A percentile compares a stretch with the other conserved stretches of the same genome.
These are phyloP conservation scores for Gasteruption jaculator DNA, from an alignment of 2,888 invertebrate species.

Conservation along the genomic window DNA sequence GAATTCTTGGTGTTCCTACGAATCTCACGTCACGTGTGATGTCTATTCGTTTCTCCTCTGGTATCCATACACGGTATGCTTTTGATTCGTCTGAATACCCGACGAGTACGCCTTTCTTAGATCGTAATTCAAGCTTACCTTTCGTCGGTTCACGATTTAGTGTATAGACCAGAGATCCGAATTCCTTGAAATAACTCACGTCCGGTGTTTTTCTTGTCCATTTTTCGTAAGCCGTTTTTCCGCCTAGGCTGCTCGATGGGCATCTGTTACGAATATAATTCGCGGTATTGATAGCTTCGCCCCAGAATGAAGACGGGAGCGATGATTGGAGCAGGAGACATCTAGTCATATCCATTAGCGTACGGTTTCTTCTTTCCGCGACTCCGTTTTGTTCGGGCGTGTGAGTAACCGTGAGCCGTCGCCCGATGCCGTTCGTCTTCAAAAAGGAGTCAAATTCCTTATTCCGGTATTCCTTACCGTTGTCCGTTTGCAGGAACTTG, in stretches of 20 bases:
- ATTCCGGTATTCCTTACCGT: conserved; percentile 23
- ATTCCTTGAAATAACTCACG: conserved; percentile 24
- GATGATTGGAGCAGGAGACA: conserved; percentile 27
- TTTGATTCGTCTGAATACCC: conserved; percentile 22
- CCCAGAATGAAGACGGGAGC: conserved; percentile 30
- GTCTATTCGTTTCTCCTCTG: conserved; percentile 11
- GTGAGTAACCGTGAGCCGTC: conserved; percentile 26
- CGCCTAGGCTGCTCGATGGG: conserved; percentile 18
- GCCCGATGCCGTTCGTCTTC: conserved; percentile 23
- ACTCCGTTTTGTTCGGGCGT: conserved; percentile 34
- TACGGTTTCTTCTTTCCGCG: conserved; percentile 33
- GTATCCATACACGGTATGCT: conserved; percentile 19
- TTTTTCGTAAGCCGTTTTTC: conserved; percentile 22
- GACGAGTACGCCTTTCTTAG: conserved; percentile 16
- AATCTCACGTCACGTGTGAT: conserved; percentile 20
- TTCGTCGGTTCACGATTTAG: conserved; percentile 10
- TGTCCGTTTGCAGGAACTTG: conserved; percentile 24
- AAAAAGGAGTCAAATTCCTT: conserved; percentile 24
- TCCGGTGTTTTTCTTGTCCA: conserved; percentile 19
- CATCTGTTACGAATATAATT: conserved; percentile 31
- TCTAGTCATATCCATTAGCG: conserved; percentile 29
- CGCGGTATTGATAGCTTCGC: conserved; percentile 32
- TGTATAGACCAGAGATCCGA: conserved; percentile 25
- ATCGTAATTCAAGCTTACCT: conserved; percentile 19
- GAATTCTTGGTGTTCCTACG: conserved; percentile 3